Base-by-base conservation (phyloP, 2,113 vertebrate species). In the Laterallus jamaicensis region DNA sequence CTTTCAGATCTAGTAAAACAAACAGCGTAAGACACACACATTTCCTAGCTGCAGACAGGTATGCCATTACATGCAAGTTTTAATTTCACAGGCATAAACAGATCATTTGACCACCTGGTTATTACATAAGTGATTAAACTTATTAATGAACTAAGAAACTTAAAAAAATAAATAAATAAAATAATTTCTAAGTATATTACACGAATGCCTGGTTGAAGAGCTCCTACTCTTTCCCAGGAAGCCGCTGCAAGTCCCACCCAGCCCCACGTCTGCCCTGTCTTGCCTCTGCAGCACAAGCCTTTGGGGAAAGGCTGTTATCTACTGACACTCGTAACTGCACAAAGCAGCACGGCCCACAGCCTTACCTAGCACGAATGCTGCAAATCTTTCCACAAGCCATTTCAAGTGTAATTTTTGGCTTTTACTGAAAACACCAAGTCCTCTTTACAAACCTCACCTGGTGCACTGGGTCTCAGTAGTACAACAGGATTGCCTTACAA, bases 131-230 rank as follows among this genome's bases (percentile, higher is more conserved):
- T 4, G 2, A 90, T 90, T 91, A 80, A 21, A 73, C 39, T 64
- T 84, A 95, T 82, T 93, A 92, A 85, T 73, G 60, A 90, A 92
- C 87, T 89, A 89, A 87, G 93, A 37, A 92, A 90, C 35, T 74
- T 60, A 29, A 29, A 22, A 40, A 25, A 17, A 31, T 11, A 42
- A 44, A 44, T 42, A 15, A 42, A 42, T 49, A 74, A 69, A 54
- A 35, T 4, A 10, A 63, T 69, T 90, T 74, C 3, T 26, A 74
- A 68, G 47, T 6, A 62, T 60, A 7, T 20, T 26, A 39, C 28
- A 40, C 92, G 87, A 95, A 47, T 96, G 73, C 78, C 60, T 15
- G 50, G 50, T 58, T 88, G 13, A 49, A 56, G 66, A 82, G 64
- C 40, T 93, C 70, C 55, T 79, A 37, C 47, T n/a, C 69, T 86